A percentile compares a stretch with the other conserved stretches of the same genome.
Conservation (phyloP, 1,140 invertebrate species). For the Sitophilus oryzae region DNA sequence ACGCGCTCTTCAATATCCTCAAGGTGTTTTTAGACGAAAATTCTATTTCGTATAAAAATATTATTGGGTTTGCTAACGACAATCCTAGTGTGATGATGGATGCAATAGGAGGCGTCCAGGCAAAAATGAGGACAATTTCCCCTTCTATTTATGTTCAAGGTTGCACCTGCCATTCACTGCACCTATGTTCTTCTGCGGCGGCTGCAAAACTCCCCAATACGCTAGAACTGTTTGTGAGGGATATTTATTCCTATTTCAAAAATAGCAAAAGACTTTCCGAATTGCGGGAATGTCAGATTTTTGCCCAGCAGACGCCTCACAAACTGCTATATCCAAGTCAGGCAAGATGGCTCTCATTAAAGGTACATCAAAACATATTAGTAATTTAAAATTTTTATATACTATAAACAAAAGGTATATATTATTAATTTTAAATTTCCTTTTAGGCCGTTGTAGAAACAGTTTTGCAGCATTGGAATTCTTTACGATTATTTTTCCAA, state of each 20-base stretch:
- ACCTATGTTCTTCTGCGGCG: too few relatives aligned
- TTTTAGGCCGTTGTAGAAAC: too few relatives aligned
- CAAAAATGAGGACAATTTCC: background rate
- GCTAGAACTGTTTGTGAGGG: too few relatives aligned
- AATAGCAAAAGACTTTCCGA: conserved; percentile 7
- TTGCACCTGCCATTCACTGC: too few relatives aligned
- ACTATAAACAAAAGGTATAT: too few relatives aligned
- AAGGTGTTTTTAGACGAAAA: background rate
- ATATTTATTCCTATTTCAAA: conserved; percentile 7
- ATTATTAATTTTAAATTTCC: too few relatives aligned
- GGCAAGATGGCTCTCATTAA: conserved; percentile 12
- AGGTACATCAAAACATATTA: too few relatives aligned
- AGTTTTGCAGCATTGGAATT: too few relatives aligned
- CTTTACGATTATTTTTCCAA: too few relatives aligned
- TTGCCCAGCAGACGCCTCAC: conserved; percentile 1
- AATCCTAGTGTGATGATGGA: conserved; percentile 11
- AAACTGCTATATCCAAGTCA: conserved; percentile 7
- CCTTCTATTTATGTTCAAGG: too few relatives aligned
- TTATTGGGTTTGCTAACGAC: conserved; percentile 4
- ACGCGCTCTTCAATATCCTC: background rate
- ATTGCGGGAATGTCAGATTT: conserved; percentile 4
- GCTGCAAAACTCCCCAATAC: too few relatives aligned
- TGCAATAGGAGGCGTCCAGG: background rate
- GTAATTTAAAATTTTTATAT: too few relatives aligned
- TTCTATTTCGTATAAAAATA: background rate